phyloP scores from a whole-genome alignment of 92 coral and sea anemone genomes.

The Parazoanthus swiftii region DNA sequence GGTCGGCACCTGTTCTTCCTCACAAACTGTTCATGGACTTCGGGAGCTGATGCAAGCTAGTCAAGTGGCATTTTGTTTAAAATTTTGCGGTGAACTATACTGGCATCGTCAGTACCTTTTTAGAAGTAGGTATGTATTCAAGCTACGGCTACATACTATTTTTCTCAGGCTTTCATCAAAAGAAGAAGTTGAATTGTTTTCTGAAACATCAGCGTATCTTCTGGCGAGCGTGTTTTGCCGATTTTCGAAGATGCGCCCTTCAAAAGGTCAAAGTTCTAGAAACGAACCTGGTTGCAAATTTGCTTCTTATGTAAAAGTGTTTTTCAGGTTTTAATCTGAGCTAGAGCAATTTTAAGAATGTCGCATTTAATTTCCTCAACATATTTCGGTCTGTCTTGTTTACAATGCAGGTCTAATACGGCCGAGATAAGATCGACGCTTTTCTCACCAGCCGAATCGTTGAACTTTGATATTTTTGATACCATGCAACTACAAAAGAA shows the following conservation, averaged over 20 bases:
- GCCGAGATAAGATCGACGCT: neutral
- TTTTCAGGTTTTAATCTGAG: neutral
- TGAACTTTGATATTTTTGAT: neutral
- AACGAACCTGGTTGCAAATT: neutral
- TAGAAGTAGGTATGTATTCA: neutral
- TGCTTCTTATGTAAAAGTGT: neutral
- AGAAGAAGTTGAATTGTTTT: too few species aligned
- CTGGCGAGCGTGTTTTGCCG: neutral
- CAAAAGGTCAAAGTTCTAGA: neutral
- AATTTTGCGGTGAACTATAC: neutral
- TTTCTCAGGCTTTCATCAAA: too few species aligned
- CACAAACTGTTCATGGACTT: neutral
- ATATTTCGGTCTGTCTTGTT: too few species aligned
- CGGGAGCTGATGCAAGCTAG: neutral
- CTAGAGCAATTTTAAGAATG: too few species aligned
- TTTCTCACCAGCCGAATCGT: neutral
- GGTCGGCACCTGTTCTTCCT: neutral
- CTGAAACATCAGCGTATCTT: neutral
- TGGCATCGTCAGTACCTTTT: neutral
- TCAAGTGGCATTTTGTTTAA: neutral
- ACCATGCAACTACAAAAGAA: neutral
- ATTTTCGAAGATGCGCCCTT: too few species aligned
- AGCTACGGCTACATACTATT: neutral
- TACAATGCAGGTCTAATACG: neutral
- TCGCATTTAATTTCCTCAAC: neutral